Evolutionary conservation across 2,888 invertebrate genomes (phyloP).

Genomic region (Gandaritis pyraliata): DNA sequence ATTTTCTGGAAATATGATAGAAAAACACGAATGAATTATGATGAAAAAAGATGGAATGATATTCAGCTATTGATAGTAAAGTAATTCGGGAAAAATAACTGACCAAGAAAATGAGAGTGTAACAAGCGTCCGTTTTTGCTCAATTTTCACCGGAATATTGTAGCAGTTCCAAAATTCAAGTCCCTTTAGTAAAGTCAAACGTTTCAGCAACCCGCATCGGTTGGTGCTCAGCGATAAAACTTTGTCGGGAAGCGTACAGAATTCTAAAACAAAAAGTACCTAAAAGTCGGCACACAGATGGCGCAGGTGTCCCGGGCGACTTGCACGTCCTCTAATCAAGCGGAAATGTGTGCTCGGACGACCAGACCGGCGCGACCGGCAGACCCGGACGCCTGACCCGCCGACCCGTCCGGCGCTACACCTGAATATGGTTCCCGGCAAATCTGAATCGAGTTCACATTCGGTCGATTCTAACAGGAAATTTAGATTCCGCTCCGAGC

Average conservation of each 20-base stretch:
- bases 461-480: conserved; percentile 60
- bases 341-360: conserved; percentile 77
- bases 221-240: conserved; percentile 69
- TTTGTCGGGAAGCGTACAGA: conserved; percentile 62
- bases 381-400: conserved; percentile 46
- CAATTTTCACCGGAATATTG: not conserved
- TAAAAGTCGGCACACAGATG: conserved; percentile 70
- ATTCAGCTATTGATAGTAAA: conserved; percentile 28
- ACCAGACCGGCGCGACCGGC: conserved; percentile 50
- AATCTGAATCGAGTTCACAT: conserved; percentile 64
- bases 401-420: conserved; percentile 52
- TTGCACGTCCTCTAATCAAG: conserved; percentile 78
- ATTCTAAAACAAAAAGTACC: conserved; percentile 73
- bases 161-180: conserved; percentile 32
- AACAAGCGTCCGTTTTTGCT: conserved; percentile 19
- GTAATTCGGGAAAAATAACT: conserved; percentile 30
- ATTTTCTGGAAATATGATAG: conserved; percentile 56
- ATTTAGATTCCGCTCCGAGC: conserved; percentile 56
- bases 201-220: conserved; percentile 62
- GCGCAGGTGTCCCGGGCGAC: conserved; percentile 73
- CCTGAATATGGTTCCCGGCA: conserved; percentile 55
- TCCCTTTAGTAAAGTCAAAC: conserved; percentile 61
- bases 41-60: conserved; percentile 36
- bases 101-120: conserved; percentile 18
- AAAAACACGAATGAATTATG: conserved; percentile 46